phyloP scores from a whole-genome alignment of 2,888 invertebrate species.

The Drosophila limbata region DNA sequence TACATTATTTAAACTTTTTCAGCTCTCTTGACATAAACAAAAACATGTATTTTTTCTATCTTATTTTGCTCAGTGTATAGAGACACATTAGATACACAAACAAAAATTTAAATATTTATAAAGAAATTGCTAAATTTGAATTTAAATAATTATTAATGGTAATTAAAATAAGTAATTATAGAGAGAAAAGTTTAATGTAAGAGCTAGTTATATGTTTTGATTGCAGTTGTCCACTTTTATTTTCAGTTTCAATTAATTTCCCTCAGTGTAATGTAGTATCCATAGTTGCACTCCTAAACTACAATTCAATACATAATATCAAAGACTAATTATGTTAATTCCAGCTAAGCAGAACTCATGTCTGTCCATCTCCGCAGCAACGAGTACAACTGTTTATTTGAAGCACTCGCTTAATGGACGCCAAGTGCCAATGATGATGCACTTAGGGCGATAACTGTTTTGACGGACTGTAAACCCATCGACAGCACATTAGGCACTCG shows the following conservation, averaged over 20 bases:
- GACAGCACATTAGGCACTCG: constrained; percentile 74
- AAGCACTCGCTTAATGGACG: constrained; percentile 41
- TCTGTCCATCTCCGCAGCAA: constrained; percentile 6
- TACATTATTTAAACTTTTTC: too few relatives aligned
- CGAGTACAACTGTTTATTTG: constrained; percentile 47
- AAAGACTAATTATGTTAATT: constrained; percentile 45
- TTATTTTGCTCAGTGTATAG: background rate
- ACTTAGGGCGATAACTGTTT: constrained; percentile 66
- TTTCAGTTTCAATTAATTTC: background rate
- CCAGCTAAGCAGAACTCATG: constrained; percentile 27
- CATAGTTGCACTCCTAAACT: too few relatives aligned
- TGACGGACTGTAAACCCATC: constrained; percentile 80
- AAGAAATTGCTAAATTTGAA: too few relatives aligned
- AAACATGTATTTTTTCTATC: background rate
- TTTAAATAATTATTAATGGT: too few relatives aligned
- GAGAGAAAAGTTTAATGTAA: too few relatives aligned
- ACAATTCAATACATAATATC: constrained; percentile 1
- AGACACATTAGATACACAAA: too few relatives aligned
- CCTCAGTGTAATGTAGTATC: background rate
- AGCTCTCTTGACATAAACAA: too few relatives aligned
- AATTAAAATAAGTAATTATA: too few relatives aligned
- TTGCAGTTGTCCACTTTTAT: too few relatives aligned
- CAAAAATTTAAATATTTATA: too few relatives aligned
- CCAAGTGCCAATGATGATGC: constrained; percentile 63
- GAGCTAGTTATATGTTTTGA: too few relatives aligned